Evolutionary conservation across 2,113 vertebrate genomes (phyloP).

Genomic region (Corythaeola cristata): DNA sequence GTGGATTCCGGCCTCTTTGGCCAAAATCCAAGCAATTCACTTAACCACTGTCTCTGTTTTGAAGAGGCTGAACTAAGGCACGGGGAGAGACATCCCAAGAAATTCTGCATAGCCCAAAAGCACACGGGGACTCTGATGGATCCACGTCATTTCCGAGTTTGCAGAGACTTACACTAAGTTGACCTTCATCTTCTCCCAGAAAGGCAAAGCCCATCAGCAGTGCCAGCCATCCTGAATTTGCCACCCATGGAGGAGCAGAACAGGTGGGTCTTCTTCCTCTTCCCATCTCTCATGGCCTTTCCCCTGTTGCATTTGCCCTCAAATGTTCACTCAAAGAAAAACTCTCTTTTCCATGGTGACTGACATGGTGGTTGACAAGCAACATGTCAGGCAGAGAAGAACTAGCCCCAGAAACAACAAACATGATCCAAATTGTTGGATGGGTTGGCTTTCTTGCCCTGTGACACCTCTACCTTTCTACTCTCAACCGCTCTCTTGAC

Average conservation of each 20-base stretch:
- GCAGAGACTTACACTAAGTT: background rate
- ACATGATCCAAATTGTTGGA: background rate
- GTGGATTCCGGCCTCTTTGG: background rate
- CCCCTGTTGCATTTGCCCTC: background rate
- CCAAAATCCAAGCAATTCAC: constrained; percentile 27
- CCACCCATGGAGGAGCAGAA: background rate
- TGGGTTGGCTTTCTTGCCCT: background rate
- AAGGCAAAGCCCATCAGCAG: background rate
- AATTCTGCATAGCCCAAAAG: background rate
- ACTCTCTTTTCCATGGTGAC: background rate
- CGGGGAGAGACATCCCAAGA: background rate
- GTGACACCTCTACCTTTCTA: background rate
- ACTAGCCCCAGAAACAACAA: background rate
- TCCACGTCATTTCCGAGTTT: background rate
- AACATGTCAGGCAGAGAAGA: background rate
- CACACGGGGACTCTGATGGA: fast-evolving
- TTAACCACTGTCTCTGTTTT: background rate
- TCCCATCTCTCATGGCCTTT: background rate
- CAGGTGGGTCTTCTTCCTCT: background rate
- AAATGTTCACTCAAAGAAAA: background rate
- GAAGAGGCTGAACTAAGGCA: background rate
- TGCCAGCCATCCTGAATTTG: background rate
- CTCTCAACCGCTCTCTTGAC: background rate
- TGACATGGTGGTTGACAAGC: background rate
- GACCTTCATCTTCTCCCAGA: background rate